Percentiles rank a stretch among this genome's conserved stretches.
Conservation (phyloP, 2,888 invertebrate genomes). For the Lepetodrilus schrolli region DNA sequence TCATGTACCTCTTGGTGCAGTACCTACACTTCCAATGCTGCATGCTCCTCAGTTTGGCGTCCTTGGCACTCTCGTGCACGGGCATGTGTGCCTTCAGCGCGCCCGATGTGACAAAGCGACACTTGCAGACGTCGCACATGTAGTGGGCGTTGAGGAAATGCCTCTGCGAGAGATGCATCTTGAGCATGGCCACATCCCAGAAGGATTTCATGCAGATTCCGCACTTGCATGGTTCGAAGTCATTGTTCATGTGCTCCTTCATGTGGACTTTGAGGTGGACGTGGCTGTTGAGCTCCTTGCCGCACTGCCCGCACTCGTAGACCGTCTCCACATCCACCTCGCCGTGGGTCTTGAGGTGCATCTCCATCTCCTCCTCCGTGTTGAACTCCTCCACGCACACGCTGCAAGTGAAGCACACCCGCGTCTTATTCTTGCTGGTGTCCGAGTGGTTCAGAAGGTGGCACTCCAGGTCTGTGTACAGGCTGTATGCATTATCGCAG, state of each 20-base stretch:
- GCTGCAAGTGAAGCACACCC: constrained; percentile 3
- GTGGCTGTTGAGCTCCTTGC: neutral
- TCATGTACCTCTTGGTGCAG: neutral
- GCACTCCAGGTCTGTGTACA: neutral
- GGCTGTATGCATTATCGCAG: neutral
- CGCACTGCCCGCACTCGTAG: neutral
- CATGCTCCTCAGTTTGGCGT: neutral
- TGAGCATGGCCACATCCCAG: neutral
- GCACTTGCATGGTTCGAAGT: constrained; percentile 8
- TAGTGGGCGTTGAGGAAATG: neutral
- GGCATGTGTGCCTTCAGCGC: neutral
- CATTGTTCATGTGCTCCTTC: neutral
- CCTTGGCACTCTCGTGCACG: neutral
- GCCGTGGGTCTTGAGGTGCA: neutral
- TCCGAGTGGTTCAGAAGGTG: neutral
- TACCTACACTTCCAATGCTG: neutral
- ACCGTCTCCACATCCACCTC: neutral
- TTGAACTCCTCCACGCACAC: neutral
- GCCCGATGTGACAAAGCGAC: neutral
- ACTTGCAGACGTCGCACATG: neutral
- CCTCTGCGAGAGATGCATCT: neutral
- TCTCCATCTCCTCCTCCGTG: neutral
- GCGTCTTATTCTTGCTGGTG: neutral
- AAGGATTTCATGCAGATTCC: constrained; percentile 5
- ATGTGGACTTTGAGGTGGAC: neutral